These are phyloP conservation scores for Myanophis thanlyinensis DNA, from an alignment of 2,113 vertebrate genomes.

Conservation along the genomic window DNA sequence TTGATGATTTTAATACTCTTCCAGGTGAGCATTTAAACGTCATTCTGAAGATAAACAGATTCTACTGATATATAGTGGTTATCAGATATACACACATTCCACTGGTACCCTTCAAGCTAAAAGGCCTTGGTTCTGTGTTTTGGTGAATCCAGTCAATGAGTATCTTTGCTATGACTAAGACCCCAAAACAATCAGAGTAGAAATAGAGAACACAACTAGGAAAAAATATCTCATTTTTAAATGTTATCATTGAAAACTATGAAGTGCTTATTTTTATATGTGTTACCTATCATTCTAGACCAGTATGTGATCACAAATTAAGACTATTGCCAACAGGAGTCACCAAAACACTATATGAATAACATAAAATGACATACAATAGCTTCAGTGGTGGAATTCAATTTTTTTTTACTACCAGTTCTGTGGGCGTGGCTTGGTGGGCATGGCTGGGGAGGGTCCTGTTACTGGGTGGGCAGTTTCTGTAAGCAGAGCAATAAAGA, in stretches of 20 bases:
- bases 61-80: background rate
- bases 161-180: background rate
- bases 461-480: too few relatives aligned
- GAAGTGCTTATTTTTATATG: background rate
- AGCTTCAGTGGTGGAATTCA: too few relatives aligned
- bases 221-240: background rate
- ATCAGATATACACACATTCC: background rate
- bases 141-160: background rate
- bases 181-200: background rate
- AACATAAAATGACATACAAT: background rate
- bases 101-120: background rate
- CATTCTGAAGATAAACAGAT: background rate
- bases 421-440: too few relatives aligned
- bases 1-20: slow-evolving; percentile 88
- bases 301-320: background rate
- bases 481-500: too few relatives aligned
- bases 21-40: slow-evolving; percentile 71
- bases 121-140: background rate
- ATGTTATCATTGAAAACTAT: background rate
- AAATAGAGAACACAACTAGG: background rate
- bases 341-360: background rate
- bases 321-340: background rate
- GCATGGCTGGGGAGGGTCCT: too few relatives aligned
- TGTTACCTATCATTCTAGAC: background rate
- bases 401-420: too few relatives aligned